Base-by-base conservation (phyloP, 2,888 invertebrate species). In the Trissoscelio sp. region DNA sequence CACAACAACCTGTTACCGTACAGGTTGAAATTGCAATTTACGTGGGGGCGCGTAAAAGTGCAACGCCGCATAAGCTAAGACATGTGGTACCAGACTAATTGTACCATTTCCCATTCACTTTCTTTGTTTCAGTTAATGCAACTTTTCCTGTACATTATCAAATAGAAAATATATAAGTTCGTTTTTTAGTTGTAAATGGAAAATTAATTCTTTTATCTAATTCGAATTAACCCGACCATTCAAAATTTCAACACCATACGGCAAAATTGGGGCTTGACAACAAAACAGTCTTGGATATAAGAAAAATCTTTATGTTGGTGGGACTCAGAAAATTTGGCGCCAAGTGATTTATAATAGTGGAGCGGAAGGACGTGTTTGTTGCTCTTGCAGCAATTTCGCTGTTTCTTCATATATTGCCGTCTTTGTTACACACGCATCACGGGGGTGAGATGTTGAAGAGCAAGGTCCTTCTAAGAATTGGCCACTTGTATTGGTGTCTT, bases 1-100 rank as follows among this genome's bases (percentile, higher is more conserved):
- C 57, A 24, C 51, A 64, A 55, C 80, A 81, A 75, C 75, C 80
- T 75, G 80, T 66, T 64, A 22, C 48, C 55, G 62, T 51, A 18
- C 74, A 70, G 69, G 75, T 81, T 66, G 64, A 66, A 81, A 57
- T 64, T 75, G 66, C 66, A 75, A 57, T 72, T 74, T 60, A 79
- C 74, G 53, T 51, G 79, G 64, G 73, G 73, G 60, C 37, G 60
- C 39, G 18, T 6, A 39, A 72, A 46, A 44, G 55, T 64, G 57
- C 55, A 62, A 20, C 37, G 28, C 51, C 14, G 12, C 18, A 28
- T 7, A 48, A 34, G 48, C 2, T 28, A 44, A 31, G 39, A 46
- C 55, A 69, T 44, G 44, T 34, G 44, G n/a, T n/a, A n/a, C n/a
- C n/a, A n/a, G n/a, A n/a, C n/a, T n/a, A n/a, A n/a, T n/a, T n/a